Evolutionary conservation across 2,113 vertebrate species (phyloP).

Genomic region (Proteles cristata): DNA sequence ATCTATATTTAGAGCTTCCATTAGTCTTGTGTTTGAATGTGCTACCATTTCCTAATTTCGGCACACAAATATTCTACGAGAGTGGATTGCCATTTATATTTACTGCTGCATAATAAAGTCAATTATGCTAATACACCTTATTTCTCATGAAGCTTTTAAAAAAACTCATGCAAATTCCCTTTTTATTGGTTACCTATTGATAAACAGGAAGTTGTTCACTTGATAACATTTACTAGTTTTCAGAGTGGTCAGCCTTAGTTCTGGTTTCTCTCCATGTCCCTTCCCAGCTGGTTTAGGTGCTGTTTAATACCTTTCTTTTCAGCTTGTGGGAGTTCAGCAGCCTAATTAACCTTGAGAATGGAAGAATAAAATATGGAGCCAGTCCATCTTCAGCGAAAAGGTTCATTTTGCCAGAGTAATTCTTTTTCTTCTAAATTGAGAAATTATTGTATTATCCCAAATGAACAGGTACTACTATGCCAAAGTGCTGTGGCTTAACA

Average conservation of each 20-base stretch:
- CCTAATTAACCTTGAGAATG: not conserved
- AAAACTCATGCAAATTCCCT: not conserved
- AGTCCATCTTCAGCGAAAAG: not conserved
- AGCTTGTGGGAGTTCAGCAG: not conserved
- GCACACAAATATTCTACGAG: not conserved
- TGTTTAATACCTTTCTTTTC: not conserved
- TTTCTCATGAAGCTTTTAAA: not conserved
- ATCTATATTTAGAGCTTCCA: slow-evolving; percentile 65
- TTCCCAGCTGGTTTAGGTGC: not conserved
- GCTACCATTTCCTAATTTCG: slow-evolving; percentile 47
- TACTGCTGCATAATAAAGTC: not conserved
- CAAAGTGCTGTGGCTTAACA: not conserved
- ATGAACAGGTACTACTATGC: not conserved
- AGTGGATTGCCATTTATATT: slow-evolving; percentile 1
- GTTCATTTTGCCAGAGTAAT: not conserved
- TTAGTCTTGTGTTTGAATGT: slow-evolving; percentile 45
- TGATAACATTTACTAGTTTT: not conserved
- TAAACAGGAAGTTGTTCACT: not conserved
- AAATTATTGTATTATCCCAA: not conserved
- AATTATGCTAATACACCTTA: not conserved
- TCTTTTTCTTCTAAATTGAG: not conserved
- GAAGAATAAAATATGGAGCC: not conserved
- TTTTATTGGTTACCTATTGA: not conserved
- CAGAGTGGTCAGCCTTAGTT: not conserved
- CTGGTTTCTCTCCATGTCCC: not conserved